Conservation (phyloP, 1,140 invertebrate genomes). For the Pachypeltis micranthus region DNA sequence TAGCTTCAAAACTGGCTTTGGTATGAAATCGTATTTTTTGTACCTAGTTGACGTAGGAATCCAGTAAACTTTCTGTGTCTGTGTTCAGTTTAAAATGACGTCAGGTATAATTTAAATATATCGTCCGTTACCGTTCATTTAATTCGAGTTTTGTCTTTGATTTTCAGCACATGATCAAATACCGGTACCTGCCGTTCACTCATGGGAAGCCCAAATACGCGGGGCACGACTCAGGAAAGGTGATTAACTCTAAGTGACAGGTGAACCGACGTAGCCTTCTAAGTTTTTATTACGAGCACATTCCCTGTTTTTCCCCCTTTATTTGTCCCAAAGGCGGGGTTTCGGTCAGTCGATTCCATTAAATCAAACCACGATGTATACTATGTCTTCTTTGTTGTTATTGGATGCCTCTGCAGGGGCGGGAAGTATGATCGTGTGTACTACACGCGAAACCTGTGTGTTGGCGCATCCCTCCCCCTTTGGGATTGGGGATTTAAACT, state of each 20-base stretch:
- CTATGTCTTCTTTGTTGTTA: not conserved
- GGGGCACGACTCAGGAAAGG: slow-evolving; percentile 44
- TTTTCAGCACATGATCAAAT: slow-evolving; percentile 98
- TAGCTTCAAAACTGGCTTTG: too few species aligned
- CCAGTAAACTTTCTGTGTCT: too few species aligned
- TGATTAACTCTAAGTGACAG: slow-evolving; percentile 38
- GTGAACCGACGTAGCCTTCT: slow-evolving; percentile 9
- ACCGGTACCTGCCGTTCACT: slow-evolving; percentile 96
- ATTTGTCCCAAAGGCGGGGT: not conserved
- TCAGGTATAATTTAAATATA: too few species aligned
- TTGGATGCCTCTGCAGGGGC: not conserved
- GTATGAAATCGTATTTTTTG: too few species aligned
- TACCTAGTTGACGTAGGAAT: too few species aligned
- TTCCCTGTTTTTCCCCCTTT: not conserved
- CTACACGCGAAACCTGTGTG: too few species aligned
- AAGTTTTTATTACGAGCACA: not conserved
- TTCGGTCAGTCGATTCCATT: not conserved
- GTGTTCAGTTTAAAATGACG: too few species aligned
- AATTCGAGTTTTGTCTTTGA: too few species aligned
- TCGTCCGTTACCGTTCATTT: too few species aligned
- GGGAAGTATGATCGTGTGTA: too few species aligned
- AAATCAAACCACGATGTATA: not conserved
- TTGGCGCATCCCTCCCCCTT: too few species aligned
- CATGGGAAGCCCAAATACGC: slow-evolving; percentile 92
- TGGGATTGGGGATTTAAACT: too few species aligned